Evolutionary conservation across 1,140 invertebrate genomes (phyloP), one percentile per base, ranked within the genome.

Genomic region (Thaumetopoea pityocampa): DNA sequence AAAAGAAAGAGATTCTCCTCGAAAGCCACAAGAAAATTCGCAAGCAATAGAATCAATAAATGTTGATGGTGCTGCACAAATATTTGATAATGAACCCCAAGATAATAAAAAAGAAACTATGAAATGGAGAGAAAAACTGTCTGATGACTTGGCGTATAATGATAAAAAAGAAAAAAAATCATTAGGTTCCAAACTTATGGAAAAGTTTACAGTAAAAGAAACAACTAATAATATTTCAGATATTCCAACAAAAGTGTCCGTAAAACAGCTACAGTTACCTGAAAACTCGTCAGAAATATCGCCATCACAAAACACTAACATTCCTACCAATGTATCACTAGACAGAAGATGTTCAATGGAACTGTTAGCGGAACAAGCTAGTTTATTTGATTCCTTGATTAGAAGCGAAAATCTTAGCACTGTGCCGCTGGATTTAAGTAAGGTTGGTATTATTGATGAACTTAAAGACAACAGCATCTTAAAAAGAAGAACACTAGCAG

Each of bases 181-280:
- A 0, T 87, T 92, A 0, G 92, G 92, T 1, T 91, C 92, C 41
- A 69, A 91, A 36, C 63, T 93, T n/a, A 87, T 91, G 4, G 92
- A 94, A 60, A 92, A 93, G 67, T 93, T 93, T 71, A 74, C 90
- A 6, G 91, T 94, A 16, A 89, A 88, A 42, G 90, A 92, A 20
- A 89, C 88, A 32, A 84, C 87, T 41, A 50, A 81, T 4, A 55
- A 71, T 29, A 69, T 86, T 5, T 24, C 10, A 8, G 51, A 51
- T 14, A 34, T 11, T 5, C 17, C 34, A 28, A 10, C n/a, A 35
- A 36, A 43, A 32, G 5, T 62, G 26, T n/a, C n/a, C 57, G 67
- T 14, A 40, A 53, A 6, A 27, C 16, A 22, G 28, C 30, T 9
- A 9, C 23, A 16, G 15, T 9, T 6, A 4, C n/a, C 23, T 24